A percentile compares a stretch with the other conserved stretches of the same genome.
These are phyloP conservation scores for Scarus forsteni DNA, from an alignment of 2,797 vertebrate species.

Conservation along the genomic window DNA sequence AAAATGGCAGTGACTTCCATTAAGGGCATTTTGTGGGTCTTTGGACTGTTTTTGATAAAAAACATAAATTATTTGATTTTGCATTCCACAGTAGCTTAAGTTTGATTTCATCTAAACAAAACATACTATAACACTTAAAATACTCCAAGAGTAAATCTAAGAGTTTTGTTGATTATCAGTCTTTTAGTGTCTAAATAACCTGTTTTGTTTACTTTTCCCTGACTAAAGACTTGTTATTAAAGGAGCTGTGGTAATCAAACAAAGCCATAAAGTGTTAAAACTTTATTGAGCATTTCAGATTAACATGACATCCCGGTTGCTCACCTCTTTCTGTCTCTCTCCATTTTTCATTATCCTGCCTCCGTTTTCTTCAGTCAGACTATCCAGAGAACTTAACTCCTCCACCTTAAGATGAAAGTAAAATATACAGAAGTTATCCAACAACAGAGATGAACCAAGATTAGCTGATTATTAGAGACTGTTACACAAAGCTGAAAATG, in stretches of 20 bases:
- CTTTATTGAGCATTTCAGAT: background rate
- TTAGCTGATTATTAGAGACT: no score
- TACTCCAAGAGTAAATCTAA: no score
- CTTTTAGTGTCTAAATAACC: no score
- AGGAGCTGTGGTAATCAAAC: no score
- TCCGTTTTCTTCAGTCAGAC: slow-evolving; percentile 75
- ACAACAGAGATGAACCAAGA: no score
- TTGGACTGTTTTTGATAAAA: slow-evolving; percentile 31
- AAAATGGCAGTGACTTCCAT: slow-evolving; percentile 78
- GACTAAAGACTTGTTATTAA: no score
- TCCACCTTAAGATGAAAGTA: slow-evolving; percentile 84
- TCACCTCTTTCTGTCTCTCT: slow-evolving; percentile 26
- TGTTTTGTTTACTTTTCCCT: no score
- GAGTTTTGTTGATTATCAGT: no score
- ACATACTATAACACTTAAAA: background rate
- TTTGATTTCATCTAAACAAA: background rate
- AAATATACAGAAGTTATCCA: background rate
- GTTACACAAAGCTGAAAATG: no score
- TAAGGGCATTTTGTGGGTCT: slow-evolving; percentile 15
- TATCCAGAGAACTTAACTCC: slow-evolving; percentile 87
- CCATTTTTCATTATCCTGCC: slow-evolving; percentile 19
- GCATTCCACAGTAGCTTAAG: background rate
- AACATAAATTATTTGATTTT: slow-evolving; percentile 10
- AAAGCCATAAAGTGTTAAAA: background rate
- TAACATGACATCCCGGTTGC: slow-evolving; percentile 41